Evolutionary conservation across 2,797 vertebrate species (phyloP).

Genomic region (Danionella dracula): DNA sequence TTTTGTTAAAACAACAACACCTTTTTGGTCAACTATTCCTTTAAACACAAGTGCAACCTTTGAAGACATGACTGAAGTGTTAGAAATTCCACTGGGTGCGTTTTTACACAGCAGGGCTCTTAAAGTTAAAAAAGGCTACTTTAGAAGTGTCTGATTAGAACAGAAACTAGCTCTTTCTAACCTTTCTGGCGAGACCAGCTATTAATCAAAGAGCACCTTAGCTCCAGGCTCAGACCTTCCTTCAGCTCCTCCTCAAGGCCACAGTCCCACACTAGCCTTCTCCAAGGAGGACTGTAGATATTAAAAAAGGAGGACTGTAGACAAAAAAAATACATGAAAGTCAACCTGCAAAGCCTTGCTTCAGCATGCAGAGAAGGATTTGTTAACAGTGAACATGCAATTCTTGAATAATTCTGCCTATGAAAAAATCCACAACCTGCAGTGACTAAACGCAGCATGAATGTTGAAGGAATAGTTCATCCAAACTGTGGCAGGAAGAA

Average conservation of each 20-base stretch:
- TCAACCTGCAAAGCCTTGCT: constrained; percentile 59
- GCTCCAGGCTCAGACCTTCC: constrained; percentile 11
- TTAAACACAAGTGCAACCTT: not conserved
- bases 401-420: constrained; percentile 37
- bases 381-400: constrained; percentile 64
- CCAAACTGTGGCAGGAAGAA: not conserved
- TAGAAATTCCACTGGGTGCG: not conserved
- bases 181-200: constrained; percentile 24
- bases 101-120: constrained; percentile 1
- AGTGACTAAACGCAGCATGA: not conserved
- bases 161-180: constrained; percentile 5
- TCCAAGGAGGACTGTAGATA: constrained; percentile 68
- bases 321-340: constrained; percentile 43
- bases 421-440: not conserved
- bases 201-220: constrained; percentile 29
- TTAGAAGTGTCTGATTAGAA: too few species aligned
- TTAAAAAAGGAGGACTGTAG: constrained; percentile 66
- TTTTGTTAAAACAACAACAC: too few species aligned
- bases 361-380: constrained; percentile 73
- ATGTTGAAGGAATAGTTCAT: not conserved
- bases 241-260: constrained; percentile 22
- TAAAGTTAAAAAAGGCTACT: constrained; percentile 4
- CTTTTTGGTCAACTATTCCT: not conserved
- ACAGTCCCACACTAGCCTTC: constrained; percentile 47
- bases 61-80: not conserved